Base-by-base conservation (phyloP, 2,888 invertebrate genomes). In the Elmis aenea region DNA sequence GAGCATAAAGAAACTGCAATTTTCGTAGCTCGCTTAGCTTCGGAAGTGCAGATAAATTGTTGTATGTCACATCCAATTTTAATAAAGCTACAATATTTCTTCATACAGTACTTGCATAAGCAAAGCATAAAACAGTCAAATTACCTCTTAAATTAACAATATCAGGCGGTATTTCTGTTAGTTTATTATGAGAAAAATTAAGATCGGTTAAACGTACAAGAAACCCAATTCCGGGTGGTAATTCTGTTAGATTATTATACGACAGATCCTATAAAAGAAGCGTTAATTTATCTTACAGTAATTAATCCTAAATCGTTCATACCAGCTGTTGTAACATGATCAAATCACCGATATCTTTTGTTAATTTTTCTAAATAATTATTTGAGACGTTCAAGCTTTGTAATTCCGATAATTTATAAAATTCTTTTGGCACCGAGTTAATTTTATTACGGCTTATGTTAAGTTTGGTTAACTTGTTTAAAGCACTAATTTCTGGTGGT, bases 191-290 rank as follows among this genome's bases (percentile, higher is more conserved):
- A 49, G 84, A 81, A 41, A 87, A 62, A 63, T 84, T 79, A 48
- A 90, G 68, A 58, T 81, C 77, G 36, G 77, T 77, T 62, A 89
- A 70, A 52, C 87, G 77, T 43, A 87, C 85, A 64, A 90, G 68
- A 68, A 85, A 90, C 46, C 89, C 89, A 73, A 92, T 78, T 57
- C 88, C 87, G 45, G 80, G 73, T 13, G 92, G 90, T 60, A 94
- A 64, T 42, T 65, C 68, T 47, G 72, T 72, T 67, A 93, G 67
- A 57, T 79, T 74, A 70, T 90, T 91, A 69, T 83, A 72, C 18
- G 88, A 86, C 52, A 88, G 66, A 69, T 90, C 85, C 89, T 89
- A 66, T 37, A 71, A 62, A 43, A 46, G 44, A 30, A 43, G 29
- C 26, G 13, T 13, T 29, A 21, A n/a, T 42, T 25, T 26, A 18